Base-by-base conservation (phyloP, 2,113 vertebrate species). In the Neogale vison region DNA sequence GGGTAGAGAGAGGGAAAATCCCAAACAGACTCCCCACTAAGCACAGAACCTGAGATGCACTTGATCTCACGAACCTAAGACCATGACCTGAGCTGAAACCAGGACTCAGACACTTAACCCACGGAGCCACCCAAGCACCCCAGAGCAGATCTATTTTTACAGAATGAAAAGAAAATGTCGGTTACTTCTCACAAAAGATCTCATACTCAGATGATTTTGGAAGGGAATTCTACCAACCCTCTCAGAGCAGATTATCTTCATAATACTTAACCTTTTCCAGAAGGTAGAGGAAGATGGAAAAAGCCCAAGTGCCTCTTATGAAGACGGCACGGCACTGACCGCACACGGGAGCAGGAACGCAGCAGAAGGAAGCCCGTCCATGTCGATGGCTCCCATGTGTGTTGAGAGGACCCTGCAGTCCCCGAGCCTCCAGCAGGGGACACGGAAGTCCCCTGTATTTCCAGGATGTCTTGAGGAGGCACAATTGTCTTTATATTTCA, bases 341-440 rank as follows among this genome's bases (percentile, higher is more conserved):
- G n/a, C 45, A 18, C 17, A 0, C 0, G 61, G 6, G 42, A 83
- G 36, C 7, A 7, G 20, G 20, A 18, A 6, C 4, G 4, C 36
- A 45, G 77, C 5, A 26, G 55, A 14, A 36, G 6, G 76, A 34
- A 2, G 29, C 3, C 1, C 4, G 15, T 5, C 76, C 7, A 3
- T n/a, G 6, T 1, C 29, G 18, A 2, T 0, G 4, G 26, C 7
- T 74, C 55, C 50, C 55, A 4, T 1, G 55, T 11, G n/a, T 11
- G 63, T 20, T 0, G 2, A 23, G 26, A 50, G 89, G 52, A 26
- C 13, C 61, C 47, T 21, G 23, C 34, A 34, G 57, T 1, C 7
- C 61, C 61, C 1, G 7, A 3, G 17, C 13, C 52, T 39, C 39
- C 11, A 17, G 13, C 6, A 1, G n/a, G 42, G 29, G 15, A 8